Conservation (phyloP, 1,140 invertebrate genomes). For the Sinella curviseta region DNA sequence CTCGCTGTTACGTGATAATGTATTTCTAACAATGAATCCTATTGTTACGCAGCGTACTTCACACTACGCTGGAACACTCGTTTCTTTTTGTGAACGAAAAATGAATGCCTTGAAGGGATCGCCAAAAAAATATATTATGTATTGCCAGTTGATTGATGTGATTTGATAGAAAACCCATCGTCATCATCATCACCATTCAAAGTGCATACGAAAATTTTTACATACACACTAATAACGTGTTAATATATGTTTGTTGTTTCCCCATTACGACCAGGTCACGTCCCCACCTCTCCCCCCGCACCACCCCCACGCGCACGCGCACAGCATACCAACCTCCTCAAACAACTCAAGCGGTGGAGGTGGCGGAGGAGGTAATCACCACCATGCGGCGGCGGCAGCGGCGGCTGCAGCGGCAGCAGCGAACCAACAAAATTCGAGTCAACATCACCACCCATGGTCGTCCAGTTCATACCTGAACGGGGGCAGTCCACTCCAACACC, state of each 20-base stretch:
- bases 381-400: constrained; percentile 48
- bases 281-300: constrained; percentile 51
- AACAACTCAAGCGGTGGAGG: constrained; percentile 41
- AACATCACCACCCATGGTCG: constrained; percentile 61
- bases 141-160: constrained; percentile 3
- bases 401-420: constrained; percentile 46
- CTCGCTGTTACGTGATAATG: constrained; percentile 21
- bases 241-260: background rate
- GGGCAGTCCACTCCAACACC: constrained; percentile 59
- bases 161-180: background rate
- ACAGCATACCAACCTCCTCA: constrained; percentile 47
- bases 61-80: background rate
- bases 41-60: background rate
- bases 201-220: too few relatives aligned
- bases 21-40: constrained; percentile 7
- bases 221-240: too few relatives aligned
- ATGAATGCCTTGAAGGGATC: background rate
- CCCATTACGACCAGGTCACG: constrained; percentile 33
- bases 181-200: too few relatives aligned
- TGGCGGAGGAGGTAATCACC: constrained; percentile 29
- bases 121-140: background rate
- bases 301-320: constrained; percentile 47
- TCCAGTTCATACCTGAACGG: constrained; percentile 46
- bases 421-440: constrained; percentile 37
- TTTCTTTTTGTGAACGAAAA: background rate